A percentile compares a stretch with the other conserved stretches of the same genome.
Evolutionary conservation across 2,888 invertebrate genomes (phyloP).

Genomic region (Cephus nigrinus): DNA sequence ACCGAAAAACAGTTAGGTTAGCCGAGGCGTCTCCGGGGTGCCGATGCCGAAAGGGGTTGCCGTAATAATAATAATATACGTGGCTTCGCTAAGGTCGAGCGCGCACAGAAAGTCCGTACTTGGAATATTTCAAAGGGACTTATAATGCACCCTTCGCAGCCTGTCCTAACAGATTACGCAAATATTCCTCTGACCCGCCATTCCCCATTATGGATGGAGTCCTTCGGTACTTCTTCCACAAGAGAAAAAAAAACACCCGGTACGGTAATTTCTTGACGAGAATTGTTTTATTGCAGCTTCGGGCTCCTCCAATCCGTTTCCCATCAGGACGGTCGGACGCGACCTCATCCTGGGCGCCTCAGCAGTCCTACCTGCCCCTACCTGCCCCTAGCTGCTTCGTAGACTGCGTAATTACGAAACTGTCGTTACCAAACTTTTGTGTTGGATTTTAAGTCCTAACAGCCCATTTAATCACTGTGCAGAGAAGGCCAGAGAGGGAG

Average conservation of each 20-base stretch:
- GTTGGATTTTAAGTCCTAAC: background rate
- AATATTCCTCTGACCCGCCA: background rate
- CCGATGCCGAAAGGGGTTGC: constrained; percentile 4
- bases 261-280: too few relatives aligned
- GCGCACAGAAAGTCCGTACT: background rate
- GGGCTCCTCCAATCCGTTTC: background rate
- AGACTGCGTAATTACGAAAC: too few relatives aligned
- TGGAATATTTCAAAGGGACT: background rate
- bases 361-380: background rate
- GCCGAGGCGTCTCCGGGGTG: background rate
- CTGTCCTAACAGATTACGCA: constrained; percentile 1
- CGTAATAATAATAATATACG: constrained; percentile 2
- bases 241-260: too few relatives aligned
- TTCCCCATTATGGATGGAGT: too few relatives aligned
- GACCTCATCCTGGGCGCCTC: background rate
- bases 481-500: constrained; percentile 19
- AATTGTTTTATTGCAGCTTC: background rate
- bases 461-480: background rate
- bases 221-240: background rate
- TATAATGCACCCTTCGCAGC: background rate
- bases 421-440: too few relatives aligned
- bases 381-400: too few relatives aligned
- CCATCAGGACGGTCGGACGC: background rate
- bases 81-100: background rate
- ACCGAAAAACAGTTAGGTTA: constrained; percentile 35